These are phyloP conservation scores for Venusia cambrica DNA, from an alignment of 2,888 invertebrate species.

Conservation along the genomic window DNA sequence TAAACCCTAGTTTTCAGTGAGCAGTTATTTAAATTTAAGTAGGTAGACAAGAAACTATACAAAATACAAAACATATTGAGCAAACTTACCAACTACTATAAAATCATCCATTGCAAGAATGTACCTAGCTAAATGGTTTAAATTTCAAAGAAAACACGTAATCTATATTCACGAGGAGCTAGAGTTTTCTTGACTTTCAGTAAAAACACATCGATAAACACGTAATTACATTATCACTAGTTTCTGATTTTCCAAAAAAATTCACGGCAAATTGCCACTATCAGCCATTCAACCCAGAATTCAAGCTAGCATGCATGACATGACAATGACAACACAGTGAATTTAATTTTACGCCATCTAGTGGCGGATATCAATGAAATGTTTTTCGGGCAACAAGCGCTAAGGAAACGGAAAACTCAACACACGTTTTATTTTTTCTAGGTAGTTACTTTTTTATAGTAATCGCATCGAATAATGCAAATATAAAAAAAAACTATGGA, in stretches of 20 bases:
- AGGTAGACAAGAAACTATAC: background rate
- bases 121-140: slow-evolving; percentile 45
- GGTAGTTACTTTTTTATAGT: too few relatives aligned
- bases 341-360: slow-evolving; percentile 49
- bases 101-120: slow-evolving; percentile 51
- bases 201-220: slow-evolving; percentile 30
- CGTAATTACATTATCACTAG: slow-evolving; percentile 24
- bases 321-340: slow-evolving; percentile 36
- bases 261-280: slow-evolving; percentile 48
- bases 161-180: too few relatives aligned
- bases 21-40: too few relatives aligned
- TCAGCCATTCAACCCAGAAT: slow-evolving; percentile 65
- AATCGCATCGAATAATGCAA: too few relatives aligned
- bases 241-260: slow-evolving; percentile 47
- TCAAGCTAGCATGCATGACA: too few relatives aligned
- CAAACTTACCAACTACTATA: slow-evolving; percentile 34
- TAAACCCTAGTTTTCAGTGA: too few relatives aligned
- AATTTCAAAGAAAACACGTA: slow-evolving; percentile 35
- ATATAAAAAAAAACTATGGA: too few relatives aligned
- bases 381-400: too few relatives aligned
- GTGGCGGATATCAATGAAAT: slow-evolving; percentile 18
- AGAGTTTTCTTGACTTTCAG: slow-evolving; percentile 18
- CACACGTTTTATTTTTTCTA: too few relatives aligned
- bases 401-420: too few relatives aligned
- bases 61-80: slow-evolving; percentile 1